Base-by-base conservation (phyloP, 2,888 invertebrate species). In the Campaea margaritaria region DNA sequence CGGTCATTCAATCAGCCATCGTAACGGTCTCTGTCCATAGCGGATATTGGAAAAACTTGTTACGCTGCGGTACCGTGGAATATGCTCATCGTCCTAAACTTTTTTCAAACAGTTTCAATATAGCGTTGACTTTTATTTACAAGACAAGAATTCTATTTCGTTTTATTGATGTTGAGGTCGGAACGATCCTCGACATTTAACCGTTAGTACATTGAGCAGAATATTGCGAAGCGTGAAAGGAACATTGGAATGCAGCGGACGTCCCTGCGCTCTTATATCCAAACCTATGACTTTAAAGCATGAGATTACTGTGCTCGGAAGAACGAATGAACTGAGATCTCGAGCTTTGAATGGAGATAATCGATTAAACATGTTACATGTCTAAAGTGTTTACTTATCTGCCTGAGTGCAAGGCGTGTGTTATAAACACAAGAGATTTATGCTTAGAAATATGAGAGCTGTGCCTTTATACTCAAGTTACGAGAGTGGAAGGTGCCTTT, bases 151-250 rank as follows among this genome's bases (percentile, higher is more conserved):
- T 60, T 67, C 69, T 9, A 27, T 64, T 65, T 53, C 58, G 27
- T 54, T 65, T 49, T 57, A 50, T 56, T 51, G 62, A 62, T 64
- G 34, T 57, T 65, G 62, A 71, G 70, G 68, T 72, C 50, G 66
- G 50, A 67, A 68, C 72, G 69, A 75, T 75, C 61, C 70, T 75
- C 76, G 82, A 81, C 82, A 84, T 85, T 84, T 81, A 81, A 77
- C 72, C 67, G 72, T 73, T 79, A 74, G 74, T 69, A 76, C 76
- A 73, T 79, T 78, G 76, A 76, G 69, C 70, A 64, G 76, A 79
- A 77, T 79, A 78, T 82, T 82, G 79, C 78, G 69, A 75, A 78
- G 78, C 79, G 81, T 84, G 88, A 86, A 86, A 82, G 86, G 86
- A 82, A 73, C 70, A 67, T 79, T 71, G 87, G 87, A 85, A 87